These are phyloP conservation scores for Campoletis raptor DNA, from an alignment of 2,888 invertebrate genomes.

Conservation along the genomic window DNA sequence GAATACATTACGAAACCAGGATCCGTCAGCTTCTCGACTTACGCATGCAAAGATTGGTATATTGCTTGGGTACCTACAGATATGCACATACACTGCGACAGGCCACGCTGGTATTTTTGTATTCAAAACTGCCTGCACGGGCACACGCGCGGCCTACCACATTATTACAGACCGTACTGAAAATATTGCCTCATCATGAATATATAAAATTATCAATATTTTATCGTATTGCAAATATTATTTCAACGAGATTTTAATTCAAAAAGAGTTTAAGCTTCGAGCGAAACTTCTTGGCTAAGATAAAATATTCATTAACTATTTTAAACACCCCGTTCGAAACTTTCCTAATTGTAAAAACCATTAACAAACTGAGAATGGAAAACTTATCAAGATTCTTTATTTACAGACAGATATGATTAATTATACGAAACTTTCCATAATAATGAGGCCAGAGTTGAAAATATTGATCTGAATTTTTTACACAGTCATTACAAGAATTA, in stretches of 20 bases:
- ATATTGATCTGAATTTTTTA: not conserved
- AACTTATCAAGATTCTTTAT: not conserved
- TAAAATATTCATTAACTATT: not conserved
- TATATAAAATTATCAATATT: not conserved
- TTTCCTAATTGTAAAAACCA: not conserved
- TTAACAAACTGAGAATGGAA: not conserved
- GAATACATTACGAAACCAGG: constrained; percentile 73
- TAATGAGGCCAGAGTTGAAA: not conserved
- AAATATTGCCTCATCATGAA: constrained; percentile 7
- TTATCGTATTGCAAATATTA: not conserved
- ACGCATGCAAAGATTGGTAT: constrained; percentile 72
- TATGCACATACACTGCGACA: constrained; percentile 77
- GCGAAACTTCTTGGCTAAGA: not conserved
- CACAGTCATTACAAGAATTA: not conserved
- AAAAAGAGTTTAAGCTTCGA: not conserved
- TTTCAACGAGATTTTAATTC: not conserved
- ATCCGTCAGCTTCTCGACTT: constrained; percentile 74
- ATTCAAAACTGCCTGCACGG: not conserved
- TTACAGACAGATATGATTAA: not conserved
- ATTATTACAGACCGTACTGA: not conserved
- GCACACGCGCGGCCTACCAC: not conserved
- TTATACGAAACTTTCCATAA: not conserved
- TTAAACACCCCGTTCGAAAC: not conserved
- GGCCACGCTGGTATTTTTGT: constrained; percentile 76
- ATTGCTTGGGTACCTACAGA: constrained; percentile 71